Conservation (phyloP, 2,888 invertebrate genomes). For the Drosophila testacea region DNA sequence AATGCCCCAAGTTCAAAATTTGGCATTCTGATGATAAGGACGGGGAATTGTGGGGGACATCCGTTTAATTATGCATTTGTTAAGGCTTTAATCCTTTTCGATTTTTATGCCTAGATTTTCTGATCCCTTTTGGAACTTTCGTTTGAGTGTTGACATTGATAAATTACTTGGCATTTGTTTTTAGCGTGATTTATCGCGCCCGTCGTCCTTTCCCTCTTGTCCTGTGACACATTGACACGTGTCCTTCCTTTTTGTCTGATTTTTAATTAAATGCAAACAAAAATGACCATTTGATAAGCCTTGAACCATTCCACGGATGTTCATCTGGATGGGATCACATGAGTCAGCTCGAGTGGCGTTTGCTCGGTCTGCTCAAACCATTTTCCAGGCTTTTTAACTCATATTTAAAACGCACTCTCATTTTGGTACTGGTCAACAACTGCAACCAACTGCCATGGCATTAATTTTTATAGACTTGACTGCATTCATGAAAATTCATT, state of each 20-base stretch:
- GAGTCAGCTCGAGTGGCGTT: constrained; percentile 16
- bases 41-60: not conserved
- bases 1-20: constrained; percentile 28
- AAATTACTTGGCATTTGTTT: constrained; percentile 83
- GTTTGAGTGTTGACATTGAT: constrained; percentile 82
- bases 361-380: constrained; percentile 21
- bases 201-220: constrained; percentile 32
- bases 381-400: constrained; percentile 69
- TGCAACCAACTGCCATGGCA: constrained; percentile 69
- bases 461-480: constrained; percentile 80
- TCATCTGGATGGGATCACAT: constrained; percentile 17
- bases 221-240: constrained; percentile 82
- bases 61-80: constrained; percentile 72
- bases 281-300: constrained; percentile 83
- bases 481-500: constrained; percentile 79
- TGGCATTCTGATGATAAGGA: not conserved
- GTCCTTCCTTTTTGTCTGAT: constrained; percentile 76
- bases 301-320: constrained; percentile 6
- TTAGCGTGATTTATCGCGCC: constrained; percentile 84
- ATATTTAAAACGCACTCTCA: constrained; percentile 74
- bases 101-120: constrained; percentile 35
- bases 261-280: constrained; percentile 85
- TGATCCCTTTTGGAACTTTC: constrained; percentile 37
- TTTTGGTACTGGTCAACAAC: constrained; percentile 36
- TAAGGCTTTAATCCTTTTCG: constrained; percentile 81